These are phyloP conservation scores for Morphnarchus princeps DNA, from an alignment of 2,113 vertebrate species.

Conservation along the genomic window DNA sequence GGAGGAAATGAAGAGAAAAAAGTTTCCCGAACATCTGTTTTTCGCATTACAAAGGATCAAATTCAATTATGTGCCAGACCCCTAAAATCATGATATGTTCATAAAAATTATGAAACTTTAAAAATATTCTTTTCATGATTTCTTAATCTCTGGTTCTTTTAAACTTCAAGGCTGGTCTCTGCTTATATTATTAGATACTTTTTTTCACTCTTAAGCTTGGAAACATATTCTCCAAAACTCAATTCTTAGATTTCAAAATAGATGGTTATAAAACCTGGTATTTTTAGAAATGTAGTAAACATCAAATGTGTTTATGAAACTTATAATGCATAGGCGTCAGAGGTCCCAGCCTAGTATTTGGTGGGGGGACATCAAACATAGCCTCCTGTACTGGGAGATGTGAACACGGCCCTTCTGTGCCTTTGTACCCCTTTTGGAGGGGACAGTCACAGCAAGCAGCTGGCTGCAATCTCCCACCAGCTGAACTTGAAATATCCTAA, in stretches of 20 bases:
- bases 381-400: background rate
- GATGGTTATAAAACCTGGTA: background rate
- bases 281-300: background rate
- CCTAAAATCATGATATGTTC: background rate
- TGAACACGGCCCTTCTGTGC: background rate
- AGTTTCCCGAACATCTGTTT: background rate
- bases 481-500: background rate
- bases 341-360: background rate
- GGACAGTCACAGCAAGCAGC: background rate
- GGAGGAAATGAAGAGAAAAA: constrained; percentile 19
- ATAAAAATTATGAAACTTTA: background rate
- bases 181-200: background rate
- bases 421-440: background rate
- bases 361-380: background rate
- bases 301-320: background rate
- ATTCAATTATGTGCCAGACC: background rate
- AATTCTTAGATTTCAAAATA: background rate
- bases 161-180: background rate
- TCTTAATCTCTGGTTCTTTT: background rate
- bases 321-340: background rate
- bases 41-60: background rate
- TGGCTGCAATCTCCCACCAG: background rate
- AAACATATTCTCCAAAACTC: background rate
- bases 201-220: background rate
- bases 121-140: background rate